Evolutionary conservation across 2,113 vertebrate genomes (phyloP).

Genomic region (Aptenodytes patagonicus): DNA sequence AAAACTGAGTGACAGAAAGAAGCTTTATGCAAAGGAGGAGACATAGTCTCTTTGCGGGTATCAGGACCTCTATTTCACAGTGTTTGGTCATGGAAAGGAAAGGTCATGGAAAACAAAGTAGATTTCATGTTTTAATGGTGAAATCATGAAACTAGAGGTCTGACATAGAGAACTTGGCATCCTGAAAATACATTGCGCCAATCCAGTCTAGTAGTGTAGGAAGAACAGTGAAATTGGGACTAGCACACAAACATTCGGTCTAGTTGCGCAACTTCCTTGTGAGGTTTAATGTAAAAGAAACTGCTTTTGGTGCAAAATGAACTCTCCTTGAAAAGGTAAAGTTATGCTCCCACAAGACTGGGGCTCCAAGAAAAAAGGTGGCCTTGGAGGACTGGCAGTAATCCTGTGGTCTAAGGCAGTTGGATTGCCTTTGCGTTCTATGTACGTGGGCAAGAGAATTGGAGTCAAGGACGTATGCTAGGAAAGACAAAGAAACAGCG

Average conservation of each 20-base stretch:
- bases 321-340: background rate
- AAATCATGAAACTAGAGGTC: background rate
- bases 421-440: background rate
- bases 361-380: background rate
- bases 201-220: background rate
- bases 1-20: background rate
- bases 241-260: background rate
- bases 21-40: background rate
- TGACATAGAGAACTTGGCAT: background rate
- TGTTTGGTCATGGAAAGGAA: background rate
- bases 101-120: background rate
- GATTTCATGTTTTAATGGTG: background rate
- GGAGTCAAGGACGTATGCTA: background rate
- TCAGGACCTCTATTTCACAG: background rate
- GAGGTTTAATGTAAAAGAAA: background rate
- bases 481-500: background rate
- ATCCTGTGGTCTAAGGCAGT: background rate
- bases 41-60: background rate
- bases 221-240: background rate
- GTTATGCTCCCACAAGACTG: background rate
- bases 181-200: background rate
- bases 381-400: background rate
- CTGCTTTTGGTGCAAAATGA: background rate
- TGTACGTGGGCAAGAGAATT: accelerated
- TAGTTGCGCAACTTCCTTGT: background rate